Evolutionary conservation across 2,797 vertebrate genomes (phyloP).

Genomic region (Loris lydekkerianus): DNA sequence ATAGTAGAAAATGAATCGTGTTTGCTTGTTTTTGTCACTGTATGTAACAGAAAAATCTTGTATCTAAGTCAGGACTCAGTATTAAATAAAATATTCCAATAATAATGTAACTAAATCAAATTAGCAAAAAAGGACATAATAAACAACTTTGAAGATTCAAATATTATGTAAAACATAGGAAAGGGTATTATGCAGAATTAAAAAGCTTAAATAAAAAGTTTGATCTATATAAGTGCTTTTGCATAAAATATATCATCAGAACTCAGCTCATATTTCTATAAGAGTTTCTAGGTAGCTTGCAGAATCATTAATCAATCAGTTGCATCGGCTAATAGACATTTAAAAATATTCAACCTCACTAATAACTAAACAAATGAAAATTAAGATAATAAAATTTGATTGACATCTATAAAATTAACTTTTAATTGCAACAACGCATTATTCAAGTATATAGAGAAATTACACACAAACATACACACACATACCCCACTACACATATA

Average conservation of each 20-base stretch:
- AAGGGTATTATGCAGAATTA: constrained; percentile 17
- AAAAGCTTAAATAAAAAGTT: neutral
- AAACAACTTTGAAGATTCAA: constrained; percentile 37
- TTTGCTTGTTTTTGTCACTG: constrained; percentile 14
- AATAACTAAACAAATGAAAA: constrained; percentile 71
- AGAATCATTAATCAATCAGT: constrained; percentile 62
- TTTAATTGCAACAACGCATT: neutral
- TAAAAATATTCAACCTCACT: constrained; percentile 57
- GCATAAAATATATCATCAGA: neutral
- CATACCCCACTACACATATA: neutral
- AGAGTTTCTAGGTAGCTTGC: constrained; percentile 11
- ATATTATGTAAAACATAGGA: neutral
- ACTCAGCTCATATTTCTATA: constrained; percentile 45
- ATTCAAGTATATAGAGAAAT: neutral
- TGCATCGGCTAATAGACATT: constrained; percentile 38
- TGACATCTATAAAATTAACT: constrained; percentile 56
- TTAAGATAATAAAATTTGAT: constrained; percentile 62
- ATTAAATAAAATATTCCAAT: constrained; percentile 46
- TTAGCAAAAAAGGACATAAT: neutral
- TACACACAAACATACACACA: fast-evolving
- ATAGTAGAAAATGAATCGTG: neutral
- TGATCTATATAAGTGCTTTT: constrained; percentile 22
- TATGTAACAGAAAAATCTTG: neutral
- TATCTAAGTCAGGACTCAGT: neutral
- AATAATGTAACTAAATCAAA: neutral